Percentiles rank a stretch among this genome's conserved stretches.
These are phyloP conservation scores for Diglossa cyanea DNA, from an alignment of 2,797 vertebrate species.

Conservation along the genomic window DNA sequence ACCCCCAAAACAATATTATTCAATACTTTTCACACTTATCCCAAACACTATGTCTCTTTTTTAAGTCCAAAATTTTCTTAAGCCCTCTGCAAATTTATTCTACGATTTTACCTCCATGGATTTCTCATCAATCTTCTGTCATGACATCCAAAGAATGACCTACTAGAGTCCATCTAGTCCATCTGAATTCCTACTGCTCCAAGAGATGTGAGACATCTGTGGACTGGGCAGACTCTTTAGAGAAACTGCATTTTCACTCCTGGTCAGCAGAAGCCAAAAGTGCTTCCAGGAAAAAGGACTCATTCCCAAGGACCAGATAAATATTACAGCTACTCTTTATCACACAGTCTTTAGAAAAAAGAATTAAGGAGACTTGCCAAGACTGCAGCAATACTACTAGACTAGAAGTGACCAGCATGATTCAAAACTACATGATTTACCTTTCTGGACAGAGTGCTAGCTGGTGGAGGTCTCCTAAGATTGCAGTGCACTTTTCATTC, in stretches of 20 bases:
- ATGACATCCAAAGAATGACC: background rate
- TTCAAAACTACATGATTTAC: background rate
- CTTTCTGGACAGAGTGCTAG: background rate
- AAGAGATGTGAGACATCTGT: rapidly evolving
- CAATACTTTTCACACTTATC: background rate
- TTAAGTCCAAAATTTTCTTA: background rate
- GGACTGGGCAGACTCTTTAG: background rate
- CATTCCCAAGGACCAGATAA: background rate
- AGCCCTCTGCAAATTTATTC: background rate
- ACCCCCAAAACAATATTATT: background rate
- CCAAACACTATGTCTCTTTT: background rate
- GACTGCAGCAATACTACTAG: background rate
- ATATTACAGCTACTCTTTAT: background rate
- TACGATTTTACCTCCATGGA: background rate
- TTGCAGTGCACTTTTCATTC: background rate
- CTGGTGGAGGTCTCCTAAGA: background rate
- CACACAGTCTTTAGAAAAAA: background rate
- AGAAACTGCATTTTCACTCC: background rate
- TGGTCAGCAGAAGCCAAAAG: background rate
- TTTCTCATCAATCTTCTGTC: background rate
- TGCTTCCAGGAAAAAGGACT: background rate
- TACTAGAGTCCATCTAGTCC: background rate
- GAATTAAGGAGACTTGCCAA: background rate
- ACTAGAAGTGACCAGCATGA: background rate
- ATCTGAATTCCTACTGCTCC: background rate